Conservation (phyloP, 2,888 invertebrate genomes). For the Disparrhopalites patrizii region DNA sequence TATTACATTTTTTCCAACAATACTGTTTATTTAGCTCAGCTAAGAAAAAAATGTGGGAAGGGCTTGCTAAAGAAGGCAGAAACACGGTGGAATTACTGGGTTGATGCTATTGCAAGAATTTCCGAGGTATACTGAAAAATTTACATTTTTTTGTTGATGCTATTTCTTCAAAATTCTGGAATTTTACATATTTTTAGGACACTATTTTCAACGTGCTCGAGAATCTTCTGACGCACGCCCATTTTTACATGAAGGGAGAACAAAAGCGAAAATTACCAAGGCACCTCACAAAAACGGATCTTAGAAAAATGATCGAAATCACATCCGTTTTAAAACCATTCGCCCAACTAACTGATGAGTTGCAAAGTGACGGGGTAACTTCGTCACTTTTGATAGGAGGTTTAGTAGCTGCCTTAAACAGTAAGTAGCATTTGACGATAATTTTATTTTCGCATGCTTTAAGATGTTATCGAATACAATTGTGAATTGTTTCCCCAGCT, state of each 20-base stretch:
- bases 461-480: no score
- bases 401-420: background rate
- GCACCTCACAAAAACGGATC: background rate
- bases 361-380: background rate
- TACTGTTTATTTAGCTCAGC: background rate
- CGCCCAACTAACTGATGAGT: background rate
- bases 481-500: no score
- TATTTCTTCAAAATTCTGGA: no score
- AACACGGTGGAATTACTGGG: background rate
- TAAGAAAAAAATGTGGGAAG: background rate
- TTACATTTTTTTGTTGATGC: background rate
- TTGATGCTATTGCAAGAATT: background rate
- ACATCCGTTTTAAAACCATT: background rate
- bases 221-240: background rate
- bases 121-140: background rate
- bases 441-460: background rate
- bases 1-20: background rate
- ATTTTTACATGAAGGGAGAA: background rate
- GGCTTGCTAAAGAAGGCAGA: background rate
- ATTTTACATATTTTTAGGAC: background rate
- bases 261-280: background rate
- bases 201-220: background rate
- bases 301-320: background rate
- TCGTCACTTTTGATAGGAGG: background rate
- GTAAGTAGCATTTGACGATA: background rate